These are phyloP conservation scores for Varecia variegata DNA, from an alignment of 2,797 vertebrate species.

Conservation along the genomic window DNA sequence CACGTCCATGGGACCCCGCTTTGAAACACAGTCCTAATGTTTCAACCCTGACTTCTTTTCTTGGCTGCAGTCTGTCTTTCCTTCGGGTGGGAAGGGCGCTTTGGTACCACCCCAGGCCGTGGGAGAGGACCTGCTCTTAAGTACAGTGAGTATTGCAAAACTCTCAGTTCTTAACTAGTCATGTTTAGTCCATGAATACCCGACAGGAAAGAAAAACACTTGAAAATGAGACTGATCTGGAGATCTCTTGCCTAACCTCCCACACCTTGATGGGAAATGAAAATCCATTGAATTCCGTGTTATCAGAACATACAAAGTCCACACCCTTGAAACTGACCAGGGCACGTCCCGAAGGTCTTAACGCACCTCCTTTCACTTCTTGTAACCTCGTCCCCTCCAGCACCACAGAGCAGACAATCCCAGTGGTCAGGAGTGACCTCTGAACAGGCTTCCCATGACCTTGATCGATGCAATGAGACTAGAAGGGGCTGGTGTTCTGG, in stretches of 20 bases:
- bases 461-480: rapidly evolving
- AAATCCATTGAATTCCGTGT: background rate
- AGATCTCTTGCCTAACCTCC: background rate
- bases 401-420: background rate
- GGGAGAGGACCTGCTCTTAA: conserved; percentile 47
- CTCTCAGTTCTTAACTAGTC: conserved; percentile 67
- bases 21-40: background rate
- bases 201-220: background rate
- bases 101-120: background rate
- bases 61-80: background rate
- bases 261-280: background rate
- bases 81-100: conserved; percentile 21
- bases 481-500: background rate
- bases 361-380: no score
- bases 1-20: background rate
- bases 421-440: background rate
- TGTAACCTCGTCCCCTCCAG: no score
- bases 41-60: background rate
- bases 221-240: background rate
- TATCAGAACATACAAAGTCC: background rate
- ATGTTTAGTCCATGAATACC: conserved; percentile 51
- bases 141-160: conserved; percentile 45
- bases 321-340: rapidly evolving
- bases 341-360: background rate
- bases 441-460: rapidly evolving